Evolutionary conservation across 2,888 invertebrate genomes (phyloP).

Genomic region (Carterocephalus palaemon): DNA sequence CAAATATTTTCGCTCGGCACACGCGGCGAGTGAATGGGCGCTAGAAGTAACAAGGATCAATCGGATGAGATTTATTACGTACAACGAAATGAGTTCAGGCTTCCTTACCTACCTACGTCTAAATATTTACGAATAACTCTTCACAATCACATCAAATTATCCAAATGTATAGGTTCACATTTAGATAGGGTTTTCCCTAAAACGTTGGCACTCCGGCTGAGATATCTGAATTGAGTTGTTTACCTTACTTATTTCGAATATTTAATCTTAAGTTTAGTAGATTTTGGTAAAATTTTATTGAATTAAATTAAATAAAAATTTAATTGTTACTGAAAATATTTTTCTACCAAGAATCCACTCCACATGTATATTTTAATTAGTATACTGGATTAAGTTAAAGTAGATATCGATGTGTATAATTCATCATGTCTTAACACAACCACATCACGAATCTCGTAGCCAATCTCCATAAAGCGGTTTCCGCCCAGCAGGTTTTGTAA

Average conservation of each 20-base stretch:
- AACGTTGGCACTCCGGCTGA: no score
- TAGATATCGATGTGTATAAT: constrained; percentile 35
- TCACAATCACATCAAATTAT: no score
- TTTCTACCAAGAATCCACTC: constrained; percentile 3
- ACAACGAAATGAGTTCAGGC: constrained; percentile 2
- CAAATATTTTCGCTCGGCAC: constrained; percentile 46
- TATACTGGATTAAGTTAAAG: constrained; percentile 35
- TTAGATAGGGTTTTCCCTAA: no score
- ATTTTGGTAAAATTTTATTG: no score
- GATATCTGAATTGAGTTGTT: no score
- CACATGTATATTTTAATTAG: constrained; percentile 29
- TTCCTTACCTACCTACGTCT: no score
- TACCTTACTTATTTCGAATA: no score
- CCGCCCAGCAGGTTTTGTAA: constrained; percentile 31
- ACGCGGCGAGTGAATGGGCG: constrained; percentile 35
- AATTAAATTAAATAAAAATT: no score
- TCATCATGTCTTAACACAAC: constrained; percentile 34
- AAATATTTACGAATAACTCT: background rate
- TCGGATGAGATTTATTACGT: constrained; percentile 30
- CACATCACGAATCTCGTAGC: constrained; percentile 36
- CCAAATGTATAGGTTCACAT: no score
- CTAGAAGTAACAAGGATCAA: constrained; percentile 22
- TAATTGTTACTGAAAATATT: no score
- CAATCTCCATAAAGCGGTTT: constrained; percentile 32
- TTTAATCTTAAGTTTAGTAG: no score